These are phyloP conservation scores for Cyclopterus lumpus DNA, from an alignment of 2,797 vertebrate species.

Conservation along the genomic window DNA sequence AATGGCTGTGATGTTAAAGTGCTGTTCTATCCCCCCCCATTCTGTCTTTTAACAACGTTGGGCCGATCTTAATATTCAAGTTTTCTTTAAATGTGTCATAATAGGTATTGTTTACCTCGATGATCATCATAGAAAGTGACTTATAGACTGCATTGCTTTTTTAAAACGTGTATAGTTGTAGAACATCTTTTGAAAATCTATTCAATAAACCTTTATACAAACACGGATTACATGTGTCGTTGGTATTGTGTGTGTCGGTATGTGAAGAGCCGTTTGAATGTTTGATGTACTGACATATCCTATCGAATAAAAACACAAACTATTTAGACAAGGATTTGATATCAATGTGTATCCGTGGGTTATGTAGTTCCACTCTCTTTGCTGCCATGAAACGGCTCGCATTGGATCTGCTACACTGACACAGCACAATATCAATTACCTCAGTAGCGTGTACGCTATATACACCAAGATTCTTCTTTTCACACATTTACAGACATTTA, in stretches of 20 bases:
- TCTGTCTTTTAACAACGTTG: background rate
- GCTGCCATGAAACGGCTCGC: conserved; percentile 53
- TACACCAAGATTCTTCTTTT: conserved; percentile 61
- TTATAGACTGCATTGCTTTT: background rate
- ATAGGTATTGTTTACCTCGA: background rate
- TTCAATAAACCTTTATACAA: background rate
- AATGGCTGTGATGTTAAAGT: background rate
- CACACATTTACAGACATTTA: conserved; percentile 74
- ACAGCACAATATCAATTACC: conserved; percentile 58
- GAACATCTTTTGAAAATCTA: background rate
- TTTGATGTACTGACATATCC: conserved; percentile 43
- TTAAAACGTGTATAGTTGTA: background rate
- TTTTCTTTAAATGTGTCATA: background rate
- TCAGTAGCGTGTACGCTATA: conserved; percentile 59
- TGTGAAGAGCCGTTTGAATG: conserved; percentile 40
- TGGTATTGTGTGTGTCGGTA: conserved; percentile 3
- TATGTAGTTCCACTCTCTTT: conserved; percentile 49
- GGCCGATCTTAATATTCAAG: background rate
- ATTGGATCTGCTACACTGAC: conserved; percentile 45
- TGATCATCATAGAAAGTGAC: background rate
- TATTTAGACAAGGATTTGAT: conserved; percentile 35
- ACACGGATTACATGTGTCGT: background rate
- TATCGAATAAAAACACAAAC: conserved; percentile 44
- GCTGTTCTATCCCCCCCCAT: background rate
- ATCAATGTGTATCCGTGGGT: conserved; percentile 40